Evolutionary conservation across 1,140 invertebrate genomes (phyloP).

Genomic region (Bombus picipes): DNA sequence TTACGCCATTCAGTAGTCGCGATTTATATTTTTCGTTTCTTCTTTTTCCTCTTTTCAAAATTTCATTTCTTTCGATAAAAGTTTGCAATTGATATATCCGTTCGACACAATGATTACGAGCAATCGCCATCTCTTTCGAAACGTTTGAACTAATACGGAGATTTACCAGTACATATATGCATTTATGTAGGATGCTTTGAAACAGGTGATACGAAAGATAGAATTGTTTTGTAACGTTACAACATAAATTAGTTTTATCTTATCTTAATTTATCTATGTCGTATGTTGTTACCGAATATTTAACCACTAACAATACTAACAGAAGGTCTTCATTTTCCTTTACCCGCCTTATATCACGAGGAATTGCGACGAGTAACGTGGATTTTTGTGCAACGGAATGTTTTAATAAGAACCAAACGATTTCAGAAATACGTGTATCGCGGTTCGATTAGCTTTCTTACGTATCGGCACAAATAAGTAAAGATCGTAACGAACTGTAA

Average conservation of each 20-base stretch:
- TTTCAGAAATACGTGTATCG: not conserved
- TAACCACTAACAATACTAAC: not conserved
- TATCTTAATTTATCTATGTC: conserved; percentile 33
- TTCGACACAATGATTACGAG: too few relatives aligned
- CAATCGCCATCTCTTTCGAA: not conserved
- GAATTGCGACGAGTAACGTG: not conserved
- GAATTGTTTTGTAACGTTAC: not conserved
- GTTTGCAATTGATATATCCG: not conserved
- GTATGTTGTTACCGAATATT: conserved; percentile 27
- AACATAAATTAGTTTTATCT: conserved; percentile 11
- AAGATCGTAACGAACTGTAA: not conserved
- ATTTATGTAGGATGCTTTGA: not conserved
- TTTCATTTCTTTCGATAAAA: not conserved
- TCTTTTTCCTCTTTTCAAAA: not conserved
- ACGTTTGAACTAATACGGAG: not conserved
- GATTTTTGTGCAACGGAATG: not conserved
- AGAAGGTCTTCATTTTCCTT: not conserved
- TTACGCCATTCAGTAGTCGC: not conserved
- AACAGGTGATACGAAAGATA: not conserved
- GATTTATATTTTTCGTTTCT: not conserved
- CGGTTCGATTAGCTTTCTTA: not conserved
- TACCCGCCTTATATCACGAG: not conserved
- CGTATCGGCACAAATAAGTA: not conserved
- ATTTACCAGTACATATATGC: too few relatives aligned
- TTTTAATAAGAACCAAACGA: not conserved